Percentiles rank a stretch among this genome's conserved stretches.
Evolutionary conservation across 2,797 vertebrate genomes (phyloP).

Genomic region (Pogoniulus pusillus): DNA sequence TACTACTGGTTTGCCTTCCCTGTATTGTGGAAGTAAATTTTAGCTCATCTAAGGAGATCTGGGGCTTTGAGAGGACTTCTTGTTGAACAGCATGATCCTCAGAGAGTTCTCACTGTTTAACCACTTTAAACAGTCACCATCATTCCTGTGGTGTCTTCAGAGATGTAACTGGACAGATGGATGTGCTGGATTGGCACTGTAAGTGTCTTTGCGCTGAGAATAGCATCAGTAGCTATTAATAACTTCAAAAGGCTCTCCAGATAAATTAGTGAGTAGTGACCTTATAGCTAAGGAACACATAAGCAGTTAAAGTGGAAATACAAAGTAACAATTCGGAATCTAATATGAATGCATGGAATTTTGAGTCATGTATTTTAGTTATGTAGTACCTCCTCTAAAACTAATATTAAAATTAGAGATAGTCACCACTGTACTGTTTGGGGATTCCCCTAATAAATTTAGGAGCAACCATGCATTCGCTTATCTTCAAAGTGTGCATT

Average conservation of each 20-base stretch:
- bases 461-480: background rate
- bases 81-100: background rate
- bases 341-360: background rate
- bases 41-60: background rate
- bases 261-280: conserved; percentile 52
- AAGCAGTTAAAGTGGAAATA: background rate
- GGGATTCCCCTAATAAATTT: background rate
- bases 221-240: conserved; percentile 75
- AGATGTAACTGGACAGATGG: conserved; percentile 64
- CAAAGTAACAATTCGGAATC: background rate
- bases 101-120: background rate
- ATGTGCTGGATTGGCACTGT: conserved; percentile 67
- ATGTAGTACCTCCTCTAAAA: background rate
- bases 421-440: background rate
- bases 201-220: conserved; percentile 73
- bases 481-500: background rate
- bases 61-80: background rate
- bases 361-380: background rate
- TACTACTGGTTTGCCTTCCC: background rate
- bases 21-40: background rate
- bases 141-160: conserved; percentile 56
- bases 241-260: conserved; percentile 62
- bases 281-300: conserved; percentile 22
- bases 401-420: background rate
- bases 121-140: background rate